These are phyloP conservation scores for Strigops habroptila DNA, from an alignment of 2,113 vertebrate species.

Conservation along the genomic window DNA sequence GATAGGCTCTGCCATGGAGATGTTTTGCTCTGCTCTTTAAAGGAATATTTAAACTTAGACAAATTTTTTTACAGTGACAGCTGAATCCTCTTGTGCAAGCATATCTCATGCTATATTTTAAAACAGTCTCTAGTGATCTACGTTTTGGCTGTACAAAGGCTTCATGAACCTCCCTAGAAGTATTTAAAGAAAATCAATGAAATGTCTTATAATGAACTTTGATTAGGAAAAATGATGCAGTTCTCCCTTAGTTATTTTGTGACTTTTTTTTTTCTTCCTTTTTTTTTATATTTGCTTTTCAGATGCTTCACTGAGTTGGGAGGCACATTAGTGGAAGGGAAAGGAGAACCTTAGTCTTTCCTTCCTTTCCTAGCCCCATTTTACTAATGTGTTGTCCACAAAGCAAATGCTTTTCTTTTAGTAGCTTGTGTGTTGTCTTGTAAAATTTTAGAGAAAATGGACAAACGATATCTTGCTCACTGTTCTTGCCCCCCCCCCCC, in stretches of 20 bases:
- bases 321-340: not conserved
- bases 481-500: not conserved
- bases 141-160: not conserved
- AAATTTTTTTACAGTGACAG: not conserved
- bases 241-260: not conserved
- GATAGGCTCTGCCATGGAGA: not conserved
- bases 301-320: not conserved
- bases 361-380: not conserved
- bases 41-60: not conserved
- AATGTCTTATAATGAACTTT: not conserved
- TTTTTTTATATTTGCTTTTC: not conserved
- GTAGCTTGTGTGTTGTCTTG: not conserved
- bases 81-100: not conserved
- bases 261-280: not conserved
- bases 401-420: not conserved
- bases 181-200: not conserved
- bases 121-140: not conserved
- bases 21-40: not conserved
- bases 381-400: not conserved
- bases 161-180: not conserved
- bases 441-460: not conserved
- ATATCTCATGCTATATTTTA: not conserved
- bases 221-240: not conserved
- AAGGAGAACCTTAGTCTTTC: not conserved
- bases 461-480: too few relatives aligned